Base-by-base conservation (phyloP, 2,888 invertebrate genomes). In the Volucella inflata region DNA sequence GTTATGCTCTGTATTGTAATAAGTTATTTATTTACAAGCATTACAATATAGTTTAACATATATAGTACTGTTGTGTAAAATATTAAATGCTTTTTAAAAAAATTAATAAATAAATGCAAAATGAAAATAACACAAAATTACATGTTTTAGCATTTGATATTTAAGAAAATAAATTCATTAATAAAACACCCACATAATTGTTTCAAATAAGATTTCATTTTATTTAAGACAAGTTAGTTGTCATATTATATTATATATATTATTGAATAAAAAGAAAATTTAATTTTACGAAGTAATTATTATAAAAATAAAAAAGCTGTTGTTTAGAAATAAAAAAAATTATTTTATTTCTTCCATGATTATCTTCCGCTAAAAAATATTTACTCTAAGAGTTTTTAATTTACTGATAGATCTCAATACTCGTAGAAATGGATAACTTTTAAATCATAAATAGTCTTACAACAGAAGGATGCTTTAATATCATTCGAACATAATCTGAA, bases 221-320 rank as follows among this genome's bases (percentile, higher is more conserved):
- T 64, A 46, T 72, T 55, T 75, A 40, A 17, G 9, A 53, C 40
- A 48, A 42, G 57, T 51, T 55, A 55, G 59, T 46, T 68, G 68
- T 50, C 48, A 46, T 65, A 59, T 77, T 77, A 82, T 67, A n/a
- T n/a, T n/a, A n/a, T n/a, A n/a, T n/a, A 60, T 82, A 78, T 76
- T 71, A 79, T 70, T 72, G 14, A 75, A 21, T 68, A 44, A 83
- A 36, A 57, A 3, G 6, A 30, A 68, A 51, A 44, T 80, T 75
- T 85, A 38, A 60, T 81, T 85, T 67, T 72, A 76, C 76, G 81
- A 42, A 62, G 70, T 70, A 81, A 75, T 84, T 79, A 79, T 78
- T 67, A 84, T 76, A 65, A 46, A 71, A 85, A 81, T 81, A 85
- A 85, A 30, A 30, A 85, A 76, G 85, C 81, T 81, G 85, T 85